Conservation (phyloP, 2,888 invertebrate species). For the Junonia oenone region DNA sequence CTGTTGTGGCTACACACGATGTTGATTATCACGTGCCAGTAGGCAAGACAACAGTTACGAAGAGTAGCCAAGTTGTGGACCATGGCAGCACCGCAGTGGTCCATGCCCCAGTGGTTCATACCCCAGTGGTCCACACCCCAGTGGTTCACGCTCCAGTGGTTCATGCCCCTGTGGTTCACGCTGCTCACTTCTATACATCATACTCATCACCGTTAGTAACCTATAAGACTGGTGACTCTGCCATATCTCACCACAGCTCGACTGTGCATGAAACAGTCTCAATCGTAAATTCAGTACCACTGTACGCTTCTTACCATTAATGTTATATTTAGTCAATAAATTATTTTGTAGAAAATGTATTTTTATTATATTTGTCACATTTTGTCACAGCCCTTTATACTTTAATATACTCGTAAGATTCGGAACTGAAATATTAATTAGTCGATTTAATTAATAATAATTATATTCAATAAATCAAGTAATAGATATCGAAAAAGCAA, state of each 20-base stretch:
- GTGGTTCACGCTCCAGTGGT: conserved; percentile 33
- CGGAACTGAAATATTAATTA: too few relatives aligned
- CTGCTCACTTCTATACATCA: conserved; percentile 32
- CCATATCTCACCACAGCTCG: conserved; percentile 72
- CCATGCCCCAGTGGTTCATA: conserved; percentile 19
- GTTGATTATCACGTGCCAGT: conserved; percentile 41
- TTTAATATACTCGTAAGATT: too few relatives aligned
- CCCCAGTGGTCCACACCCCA: conserved; percentile 30
- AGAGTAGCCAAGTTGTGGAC: conserved; percentile 59
- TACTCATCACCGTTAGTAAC: background rate
- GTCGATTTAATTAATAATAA: too few relatives aligned
- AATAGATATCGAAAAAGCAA: too few relatives aligned
- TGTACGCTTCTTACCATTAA: conserved; percentile 45
- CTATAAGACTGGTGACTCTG: conserved; percentile 54
- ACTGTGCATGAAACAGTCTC: conserved; percentile 53
- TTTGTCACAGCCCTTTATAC: too few relatives aligned
- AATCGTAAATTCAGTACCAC: conserved; percentile 38
- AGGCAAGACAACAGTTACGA: conserved; percentile 42
- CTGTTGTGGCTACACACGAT: conserved; percentile 38
- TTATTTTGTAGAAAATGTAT: conserved; percentile 4
- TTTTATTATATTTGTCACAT: too few relatives aligned
- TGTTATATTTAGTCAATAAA: conserved; percentile 16
- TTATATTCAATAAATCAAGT: too few relatives aligned
- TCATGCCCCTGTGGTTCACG: conserved; percentile 37
- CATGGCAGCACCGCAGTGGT: conserved; percentile 44